phyloP scores from a whole-genome alignment of 2,113 vertebrate species.

The Nothobranchius kuhntae region DNA sequence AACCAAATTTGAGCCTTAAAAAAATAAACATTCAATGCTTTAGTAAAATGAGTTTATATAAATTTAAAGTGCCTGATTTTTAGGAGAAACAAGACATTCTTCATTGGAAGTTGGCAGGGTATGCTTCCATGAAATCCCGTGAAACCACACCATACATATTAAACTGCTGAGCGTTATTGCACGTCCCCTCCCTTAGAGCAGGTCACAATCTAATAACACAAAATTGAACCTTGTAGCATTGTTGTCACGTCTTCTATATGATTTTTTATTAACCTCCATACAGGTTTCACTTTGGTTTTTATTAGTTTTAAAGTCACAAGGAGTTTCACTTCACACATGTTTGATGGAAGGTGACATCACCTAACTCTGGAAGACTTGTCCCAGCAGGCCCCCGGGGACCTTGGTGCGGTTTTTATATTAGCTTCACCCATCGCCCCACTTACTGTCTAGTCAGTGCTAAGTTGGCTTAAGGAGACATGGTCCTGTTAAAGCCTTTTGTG shows the following conservation, averaged over 20 bases:
- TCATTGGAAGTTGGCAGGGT: conserved; percentile 13
- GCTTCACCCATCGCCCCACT: conserved; percentile 51
- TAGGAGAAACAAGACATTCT: no score
- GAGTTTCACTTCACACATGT: not conserved
- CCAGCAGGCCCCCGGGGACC: conserved; percentile 39
- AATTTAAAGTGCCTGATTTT: no score
- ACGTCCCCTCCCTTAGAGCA: conserved; percentile 21
- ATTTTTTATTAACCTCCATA: not conserved
- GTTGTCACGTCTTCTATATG: not conserved
- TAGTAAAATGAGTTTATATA: no score
- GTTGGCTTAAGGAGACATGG: conserved; percentile 46
- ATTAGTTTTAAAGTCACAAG: conserved; percentile 23
- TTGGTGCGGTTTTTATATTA: conserved; percentile 31
- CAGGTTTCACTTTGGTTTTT: conserved; percentile 11
- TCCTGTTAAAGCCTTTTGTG: conserved; percentile 40
- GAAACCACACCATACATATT: conserved; percentile 36
- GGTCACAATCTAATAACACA: conserved; percentile 43
- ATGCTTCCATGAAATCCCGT: conserved; percentile 5
- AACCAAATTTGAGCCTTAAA: no score
- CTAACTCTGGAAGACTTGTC: conserved; percentile 15
- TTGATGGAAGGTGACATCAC: not conserved
- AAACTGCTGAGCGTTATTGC: conserved; percentile 45
- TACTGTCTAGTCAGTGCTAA: conserved; percentile 36
- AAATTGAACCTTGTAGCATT: conserved; percentile 7
- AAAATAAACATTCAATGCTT: no score